Evolutionary conservation across 1,140 invertebrate species (phyloP).

Genomic region (Bombus picipes): DNA sequence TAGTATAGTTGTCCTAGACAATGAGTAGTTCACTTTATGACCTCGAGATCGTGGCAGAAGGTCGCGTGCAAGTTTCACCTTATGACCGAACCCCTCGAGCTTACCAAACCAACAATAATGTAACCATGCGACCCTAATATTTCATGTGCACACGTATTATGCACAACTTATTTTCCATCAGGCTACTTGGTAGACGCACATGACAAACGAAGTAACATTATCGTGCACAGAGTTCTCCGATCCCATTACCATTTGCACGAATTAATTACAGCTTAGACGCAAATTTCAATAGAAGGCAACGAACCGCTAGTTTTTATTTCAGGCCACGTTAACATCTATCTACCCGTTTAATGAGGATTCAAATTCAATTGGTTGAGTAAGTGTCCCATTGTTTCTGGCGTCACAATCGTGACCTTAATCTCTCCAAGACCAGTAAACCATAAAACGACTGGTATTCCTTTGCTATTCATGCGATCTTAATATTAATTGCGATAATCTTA

Average conservation of each 20-base stretch:
- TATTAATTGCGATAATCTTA: constrained; percentile 6
- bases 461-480: not conserved
- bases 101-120: constrained; percentile 58
- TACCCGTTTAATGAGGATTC: not conserved
- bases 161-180: constrained; percentile 25
- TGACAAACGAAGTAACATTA: not conserved
- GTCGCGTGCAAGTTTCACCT: constrained; percentile 50
- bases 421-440: not conserved
- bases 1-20: not conserved
- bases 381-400: constrained; percentile 21
- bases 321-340: too few relatives aligned
- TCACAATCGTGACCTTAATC: constrained; percentile 14
- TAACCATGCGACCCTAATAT: constrained; percentile 46
- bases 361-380: not conserved
- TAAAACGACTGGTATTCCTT: not conserved
- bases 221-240: too few relatives aligned
- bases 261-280: not conserved
- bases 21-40: not conserved
- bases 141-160: not conserved
- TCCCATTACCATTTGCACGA: not conserved
- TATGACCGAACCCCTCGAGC: not conserved
- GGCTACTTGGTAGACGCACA: not conserved
- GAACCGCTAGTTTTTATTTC: not conserved
- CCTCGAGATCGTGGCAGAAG: constrained; percentile 30
- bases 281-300: not conserved